phyloP scores from a whole-genome alignment of 2,888 invertebrate genomes.

The Volucella zonaria region DNA sequence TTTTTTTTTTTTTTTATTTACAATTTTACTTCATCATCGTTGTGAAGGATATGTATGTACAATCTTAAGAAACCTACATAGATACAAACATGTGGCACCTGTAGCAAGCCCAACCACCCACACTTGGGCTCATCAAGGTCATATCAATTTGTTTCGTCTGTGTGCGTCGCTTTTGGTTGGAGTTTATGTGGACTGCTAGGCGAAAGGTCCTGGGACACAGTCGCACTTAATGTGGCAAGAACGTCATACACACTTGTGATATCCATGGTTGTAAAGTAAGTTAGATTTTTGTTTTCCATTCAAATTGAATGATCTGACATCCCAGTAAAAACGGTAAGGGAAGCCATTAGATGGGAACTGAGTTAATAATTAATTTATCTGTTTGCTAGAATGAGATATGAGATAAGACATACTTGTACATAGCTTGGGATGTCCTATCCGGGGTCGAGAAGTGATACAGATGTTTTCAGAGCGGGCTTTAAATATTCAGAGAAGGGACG shows the following conservation, averaged over 20 bases:
- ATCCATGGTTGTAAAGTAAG: not conserved
- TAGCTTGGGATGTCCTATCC: not conserved
- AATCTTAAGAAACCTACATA: slow-evolving; percentile 12
- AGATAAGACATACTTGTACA: not conserved
- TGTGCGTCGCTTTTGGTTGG: not conserved
- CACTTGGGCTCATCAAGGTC: slow-evolving; percentile 27
- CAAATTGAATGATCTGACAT: slow-evolving; percentile 28
- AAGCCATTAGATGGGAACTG: slow-evolving; percentile 15
- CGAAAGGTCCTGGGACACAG: slow-evolving; percentile 18
- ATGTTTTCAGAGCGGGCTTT: not conserved
- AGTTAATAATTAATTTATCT: slow-evolving; percentile 34
- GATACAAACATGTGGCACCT: too few relatives aligned
- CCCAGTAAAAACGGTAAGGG: not conserved
- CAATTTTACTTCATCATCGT: slow-evolving; percentile 7
- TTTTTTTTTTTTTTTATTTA: not conserved
- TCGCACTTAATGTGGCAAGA: slow-evolving; percentile 39
- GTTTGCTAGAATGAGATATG: slow-evolving; percentile 7
- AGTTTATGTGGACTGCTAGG: not conserved
- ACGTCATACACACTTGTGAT: slow-evolving; percentile 31
- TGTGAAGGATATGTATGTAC: not conserved
- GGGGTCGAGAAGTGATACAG: not conserved
- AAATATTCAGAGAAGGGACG: slow-evolving; percentile 12
- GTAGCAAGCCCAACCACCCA: too few relatives aligned
- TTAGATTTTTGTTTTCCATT: slow-evolving; percentile 8
- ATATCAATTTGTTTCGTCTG: not conserved